A percentile compares a stretch with the other conserved stretches of the same genome.
Conservation (phyloP, 2,888 invertebrate genomes). For the Carcina quercana region DNA sequence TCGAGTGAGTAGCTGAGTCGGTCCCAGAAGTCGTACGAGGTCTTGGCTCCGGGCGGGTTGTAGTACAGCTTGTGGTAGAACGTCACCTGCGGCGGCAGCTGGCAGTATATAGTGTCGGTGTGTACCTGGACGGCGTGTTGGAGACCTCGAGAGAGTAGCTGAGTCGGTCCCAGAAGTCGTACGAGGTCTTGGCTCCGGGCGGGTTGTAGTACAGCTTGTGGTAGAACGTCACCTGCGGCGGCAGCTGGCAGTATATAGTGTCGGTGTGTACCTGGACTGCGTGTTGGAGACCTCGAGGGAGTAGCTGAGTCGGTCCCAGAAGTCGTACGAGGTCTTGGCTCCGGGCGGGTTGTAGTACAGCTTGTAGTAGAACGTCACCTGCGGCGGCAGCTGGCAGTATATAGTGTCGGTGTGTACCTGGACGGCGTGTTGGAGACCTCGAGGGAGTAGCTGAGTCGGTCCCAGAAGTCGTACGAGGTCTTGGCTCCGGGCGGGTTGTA, state of each 20-base stretch:
- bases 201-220: slow-evolving; percentile 74
- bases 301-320: slow-evolving; percentile 78
- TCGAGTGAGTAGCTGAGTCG: slow-evolving; percentile 71
- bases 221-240: slow-evolving; percentile 78
- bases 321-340: slow-evolving; percentile 60
- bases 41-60: slow-evolving; percentile 51
- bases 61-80: slow-evolving; percentile 77
- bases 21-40: slow-evolving; percentile 79
- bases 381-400: slow-evolving; percentile 77
- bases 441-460: slow-evolving; percentile 72
- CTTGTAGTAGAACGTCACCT: slow-evolving; percentile 78
- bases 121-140: no score
- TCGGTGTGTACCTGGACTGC: no score
- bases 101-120: no score
- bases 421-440: slow-evolving; percentile 11
- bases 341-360: slow-evolving; percentile 68
- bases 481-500: slow-evolving; percentile 56
- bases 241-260: slow-evolving; percentile 77
- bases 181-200: slow-evolving; percentile 39
- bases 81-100: slow-evolving; percentile 77
- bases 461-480: slow-evolving; percentile 78
- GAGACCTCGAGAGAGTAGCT: slow-evolving; percentile 54
- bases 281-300: slow-evolving; percentile 44
- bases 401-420: no score
- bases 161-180: slow-evolving; percentile 81